Percentiles rank a stretch among this genome's conserved stretches.
Evolutionary conservation across 1,140 invertebrate species (phyloP).

Genomic region (Nasonia giraulti): DNA sequence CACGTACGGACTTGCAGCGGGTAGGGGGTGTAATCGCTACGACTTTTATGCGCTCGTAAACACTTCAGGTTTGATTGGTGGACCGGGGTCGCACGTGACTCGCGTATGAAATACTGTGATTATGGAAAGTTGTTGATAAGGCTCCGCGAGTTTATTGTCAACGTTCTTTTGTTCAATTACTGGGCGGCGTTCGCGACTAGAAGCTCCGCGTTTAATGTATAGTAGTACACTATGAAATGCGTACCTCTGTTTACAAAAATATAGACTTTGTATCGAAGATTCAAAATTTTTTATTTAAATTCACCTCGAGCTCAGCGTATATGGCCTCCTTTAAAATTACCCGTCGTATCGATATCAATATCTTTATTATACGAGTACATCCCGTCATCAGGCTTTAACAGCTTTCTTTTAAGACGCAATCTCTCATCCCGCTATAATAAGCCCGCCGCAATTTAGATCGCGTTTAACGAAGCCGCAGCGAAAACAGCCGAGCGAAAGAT

Average conservation of each 20-base stretch:
- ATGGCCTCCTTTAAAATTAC: background rate
- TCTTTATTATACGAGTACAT: background rate
- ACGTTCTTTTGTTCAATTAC: background rate
- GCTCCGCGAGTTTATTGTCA: background rate
- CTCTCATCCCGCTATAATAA: background rate
- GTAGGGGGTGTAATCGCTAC: background rate
- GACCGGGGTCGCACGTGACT: background rate
- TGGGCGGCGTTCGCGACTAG: background rate
- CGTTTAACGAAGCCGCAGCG: background rate
- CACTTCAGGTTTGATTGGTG: conserved; percentile 23
- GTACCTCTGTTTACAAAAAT: too few species aligned
- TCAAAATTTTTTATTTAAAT: too few species aligned
- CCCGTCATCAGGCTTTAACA: background rate
- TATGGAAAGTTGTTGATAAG: background rate
- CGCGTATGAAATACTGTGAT: background rate
- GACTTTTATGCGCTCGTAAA: conserved; percentile 5
- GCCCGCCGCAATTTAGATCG: conserved; percentile 5
- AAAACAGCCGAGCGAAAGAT: background rate
- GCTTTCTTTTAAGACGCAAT: background rate
- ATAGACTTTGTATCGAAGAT: too few species aligned
- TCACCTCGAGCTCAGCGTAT: too few species aligned
- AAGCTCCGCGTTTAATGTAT: background rate
- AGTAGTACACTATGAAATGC: background rate
- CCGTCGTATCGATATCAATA: background rate
- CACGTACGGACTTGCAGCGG: background rate